These are phyloP conservation scores for Trinorchestia longiramus DNA, from an alignment of 1,140 invertebrate species.

Conservation along the genomic window DNA sequence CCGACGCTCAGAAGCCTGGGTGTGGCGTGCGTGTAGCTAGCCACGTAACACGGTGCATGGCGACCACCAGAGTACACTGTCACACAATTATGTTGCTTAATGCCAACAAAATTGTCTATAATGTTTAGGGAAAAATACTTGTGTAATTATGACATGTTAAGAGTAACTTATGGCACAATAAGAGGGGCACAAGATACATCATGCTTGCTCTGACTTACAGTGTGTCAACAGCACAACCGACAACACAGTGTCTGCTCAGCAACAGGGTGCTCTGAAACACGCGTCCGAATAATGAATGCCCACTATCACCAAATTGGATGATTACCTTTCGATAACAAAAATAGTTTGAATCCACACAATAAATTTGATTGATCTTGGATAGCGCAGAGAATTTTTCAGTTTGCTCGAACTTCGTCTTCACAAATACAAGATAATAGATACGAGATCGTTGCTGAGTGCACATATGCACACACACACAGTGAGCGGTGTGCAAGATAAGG, in stretches of 20 bases:
- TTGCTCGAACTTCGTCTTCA: background rate
- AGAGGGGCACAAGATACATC: background rate
- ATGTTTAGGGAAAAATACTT: background rate
- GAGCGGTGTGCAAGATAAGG: background rate
- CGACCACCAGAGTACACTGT: too few relatives aligned
- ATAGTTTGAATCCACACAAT: background rate
- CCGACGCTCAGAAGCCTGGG: background rate
- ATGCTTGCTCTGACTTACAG: background rate
- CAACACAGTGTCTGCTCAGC: background rate
- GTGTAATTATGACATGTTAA: background rate
- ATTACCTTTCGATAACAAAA: background rate
- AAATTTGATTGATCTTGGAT: background rate
- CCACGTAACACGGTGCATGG: background rate
- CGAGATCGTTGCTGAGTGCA: background rate
- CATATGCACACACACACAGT: background rate
- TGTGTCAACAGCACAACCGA: background rate
- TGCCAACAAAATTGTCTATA: background rate
- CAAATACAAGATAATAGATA: background rate
- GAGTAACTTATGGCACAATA: background rate
- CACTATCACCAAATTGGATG: background rate
- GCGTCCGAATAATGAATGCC: background rate
- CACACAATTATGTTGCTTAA: background rate
- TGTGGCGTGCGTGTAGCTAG: background rate
- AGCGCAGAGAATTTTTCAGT: background rate
- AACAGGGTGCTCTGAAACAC: too few relatives aligned